Conservation (phyloP, 2,888 invertebrate species). For the Charanyca ferruginea region DNA sequence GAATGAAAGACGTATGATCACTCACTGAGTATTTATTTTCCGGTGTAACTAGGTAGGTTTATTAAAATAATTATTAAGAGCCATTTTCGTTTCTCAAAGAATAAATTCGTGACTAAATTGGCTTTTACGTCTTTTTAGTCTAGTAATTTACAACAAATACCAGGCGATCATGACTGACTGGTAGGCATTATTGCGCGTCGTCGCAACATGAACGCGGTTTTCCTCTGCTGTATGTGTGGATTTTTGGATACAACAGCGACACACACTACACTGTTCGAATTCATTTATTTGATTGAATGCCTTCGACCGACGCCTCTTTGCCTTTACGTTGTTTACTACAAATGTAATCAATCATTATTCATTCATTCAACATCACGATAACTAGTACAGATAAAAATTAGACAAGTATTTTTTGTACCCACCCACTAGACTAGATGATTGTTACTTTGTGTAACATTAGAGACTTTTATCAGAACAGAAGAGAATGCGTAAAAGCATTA, state of each 20-base stretch:
- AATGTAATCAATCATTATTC: background rate
- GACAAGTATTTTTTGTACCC: too few species aligned
- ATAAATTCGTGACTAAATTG: constrained; percentile 4
- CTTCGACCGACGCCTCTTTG: background rate
- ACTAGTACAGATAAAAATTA: too few species aligned
- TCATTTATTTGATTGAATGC: constrained; percentile 14
- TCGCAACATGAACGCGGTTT: constrained; percentile 13
- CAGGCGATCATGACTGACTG: constrained; percentile 65
- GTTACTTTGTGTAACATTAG: too few species aligned
- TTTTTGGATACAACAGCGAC: constrained; percentile 21
- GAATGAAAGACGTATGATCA: too few species aligned
- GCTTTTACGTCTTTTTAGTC: constrained; percentile 68
- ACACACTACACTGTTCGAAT: background rate
- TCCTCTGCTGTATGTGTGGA: background rate
- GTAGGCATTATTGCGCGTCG: constrained; percentile 28
- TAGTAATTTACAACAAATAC: constrained; percentile 68
- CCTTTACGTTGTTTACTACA: constrained; percentile 1
- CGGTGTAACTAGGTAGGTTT: background rate
- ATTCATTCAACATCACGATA: constrained; percentile 1
- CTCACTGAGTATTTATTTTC: background rate
- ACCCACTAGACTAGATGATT: too few species aligned
- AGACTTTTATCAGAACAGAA: too few species aligned
- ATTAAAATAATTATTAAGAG: background rate
- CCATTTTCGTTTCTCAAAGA: background rate
- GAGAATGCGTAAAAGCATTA: too few species aligned